These are phyloP conservation scores for Misgurnus anguillicaudatus DNA, from an alignment of 2,113 vertebrate genomes.

Conservation along the genomic window DNA sequence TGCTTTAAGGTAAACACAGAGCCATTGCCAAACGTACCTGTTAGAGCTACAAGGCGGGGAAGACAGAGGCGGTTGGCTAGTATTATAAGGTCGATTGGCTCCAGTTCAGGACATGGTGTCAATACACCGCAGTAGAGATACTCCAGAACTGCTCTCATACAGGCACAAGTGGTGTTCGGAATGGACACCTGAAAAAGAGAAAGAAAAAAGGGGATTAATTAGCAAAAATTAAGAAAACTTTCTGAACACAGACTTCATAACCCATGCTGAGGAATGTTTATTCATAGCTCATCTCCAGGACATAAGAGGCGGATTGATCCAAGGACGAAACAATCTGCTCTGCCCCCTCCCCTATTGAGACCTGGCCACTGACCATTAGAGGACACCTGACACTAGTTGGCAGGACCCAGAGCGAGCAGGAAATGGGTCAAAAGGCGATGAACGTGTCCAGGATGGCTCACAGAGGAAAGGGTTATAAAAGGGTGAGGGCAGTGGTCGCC, in stretches of 20 bases:
- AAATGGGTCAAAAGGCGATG: slow-evolving; percentile 17
- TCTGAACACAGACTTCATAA: slow-evolving; percentile 16
- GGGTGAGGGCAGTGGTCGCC: slow-evolving; percentile 46
- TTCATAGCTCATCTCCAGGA: slow-evolving; percentile 48
- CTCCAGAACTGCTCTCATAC: slow-evolving; percentile 83
- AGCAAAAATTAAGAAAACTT: slow-evolving; percentile 29
- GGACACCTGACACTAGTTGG: not conserved
- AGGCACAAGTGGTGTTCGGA: slow-evolving; percentile 79
- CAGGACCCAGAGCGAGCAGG: slow-evolving; percentile 7
- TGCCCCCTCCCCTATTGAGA: slow-evolving; percentile 27
- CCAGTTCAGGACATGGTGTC: slow-evolving; percentile 75
- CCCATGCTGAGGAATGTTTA: slow-evolving; percentile 34
- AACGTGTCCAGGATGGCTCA: not conserved
- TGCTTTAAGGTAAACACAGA: not conserved
- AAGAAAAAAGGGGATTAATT: not conserved
- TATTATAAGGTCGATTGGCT: slow-evolving; percentile 82
- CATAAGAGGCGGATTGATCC: slow-evolving; percentile 46
- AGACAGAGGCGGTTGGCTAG: slow-evolving; percentile 87
- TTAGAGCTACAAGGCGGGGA: slow-evolving; percentile 84
- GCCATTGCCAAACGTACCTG: slow-evolving; percentile 70
- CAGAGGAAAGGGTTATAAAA: not conserved
- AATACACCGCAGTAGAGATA: slow-evolving; percentile 85
- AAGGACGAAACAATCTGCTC: slow-evolving; percentile 52
- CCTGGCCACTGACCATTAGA: slow-evolving; percentile 40
- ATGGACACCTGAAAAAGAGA: slow-evolving; percentile 77